phyloP scores from a whole-genome alignment of 2,888 invertebrate species.

The Drosophila nr. medialis region DNA sequence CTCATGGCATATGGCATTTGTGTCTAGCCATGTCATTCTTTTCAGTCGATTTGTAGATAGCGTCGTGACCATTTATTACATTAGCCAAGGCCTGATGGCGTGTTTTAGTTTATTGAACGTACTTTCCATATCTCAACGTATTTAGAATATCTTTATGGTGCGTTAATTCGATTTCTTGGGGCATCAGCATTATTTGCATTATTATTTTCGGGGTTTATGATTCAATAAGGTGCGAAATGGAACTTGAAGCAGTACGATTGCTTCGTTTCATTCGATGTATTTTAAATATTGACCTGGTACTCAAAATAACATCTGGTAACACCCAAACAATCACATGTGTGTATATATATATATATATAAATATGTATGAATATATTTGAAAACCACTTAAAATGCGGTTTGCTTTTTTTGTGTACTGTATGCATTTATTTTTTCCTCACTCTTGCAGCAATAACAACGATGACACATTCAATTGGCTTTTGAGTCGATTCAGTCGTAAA shows the following conservation, averaged over 20 bases:
- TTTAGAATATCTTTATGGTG: slow-evolving; percentile 29
- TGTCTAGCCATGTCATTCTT: slow-evolving; percentile 65
- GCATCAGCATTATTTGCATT: slow-evolving; percentile 30
- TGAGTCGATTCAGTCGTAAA: slow-evolving; percentile 41
- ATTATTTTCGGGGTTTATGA: background rate
- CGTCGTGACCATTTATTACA: slow-evolving; percentile 20
- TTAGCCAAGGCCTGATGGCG: slow-evolving; percentile 36
- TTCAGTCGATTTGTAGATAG: slow-evolving; percentile 45
- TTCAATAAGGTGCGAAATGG: background rate
- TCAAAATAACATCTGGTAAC: background rate
- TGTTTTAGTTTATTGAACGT: slow-evolving; percentile 1
- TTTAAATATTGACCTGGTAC: background rate
- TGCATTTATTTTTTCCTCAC: background rate
- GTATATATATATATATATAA: background rate
- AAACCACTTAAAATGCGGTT: background rate
- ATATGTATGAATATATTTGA: background rate
- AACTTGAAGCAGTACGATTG: background rate
- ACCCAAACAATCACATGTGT: slow-evolving; percentile 2
- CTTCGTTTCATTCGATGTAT: background rate
- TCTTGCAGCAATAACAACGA: slow-evolving; percentile 6
- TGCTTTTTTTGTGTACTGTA: background rate
- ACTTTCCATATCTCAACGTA: background rate
- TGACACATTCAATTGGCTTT: slow-evolving; percentile 50
- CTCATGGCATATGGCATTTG: slow-evolving; percentile 25
- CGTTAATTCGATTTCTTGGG: slow-evolving; percentile 15